A percentile compares a stretch with the other conserved stretches of the same genome.
Evolutionary conservation across 1,140 invertebrate species (phyloP).

Genomic region (Pachypeltis micranthus): DNA sequence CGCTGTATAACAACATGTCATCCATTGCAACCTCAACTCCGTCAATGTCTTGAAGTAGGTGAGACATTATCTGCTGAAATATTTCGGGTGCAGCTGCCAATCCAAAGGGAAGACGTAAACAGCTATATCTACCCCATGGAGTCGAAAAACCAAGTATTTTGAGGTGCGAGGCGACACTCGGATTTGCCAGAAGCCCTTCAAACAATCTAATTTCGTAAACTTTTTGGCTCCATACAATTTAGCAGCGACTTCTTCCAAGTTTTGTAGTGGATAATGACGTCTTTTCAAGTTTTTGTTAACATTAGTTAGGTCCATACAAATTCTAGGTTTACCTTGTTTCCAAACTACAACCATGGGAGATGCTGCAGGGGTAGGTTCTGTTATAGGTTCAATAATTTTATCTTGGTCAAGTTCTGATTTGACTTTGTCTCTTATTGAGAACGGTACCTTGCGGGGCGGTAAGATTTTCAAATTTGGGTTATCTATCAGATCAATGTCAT

Average conservation of each 20-base stretch:
- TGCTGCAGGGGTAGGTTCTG: conserved; percentile 16
- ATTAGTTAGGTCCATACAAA: conserved; percentile 13
- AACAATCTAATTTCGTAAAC: conserved; percentile 15
- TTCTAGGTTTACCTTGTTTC: conserved; percentile 10
- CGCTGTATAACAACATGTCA: conserved; percentile 17
- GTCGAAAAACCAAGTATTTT: conserved; percentile 11
- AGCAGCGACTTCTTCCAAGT: conserved; percentile 15
- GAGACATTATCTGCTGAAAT: conserved; percentile 19
- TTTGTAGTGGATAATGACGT: conserved; percentile 14
- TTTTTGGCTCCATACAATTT: conserved; percentile 8
- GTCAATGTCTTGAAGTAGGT: conserved; percentile 14
- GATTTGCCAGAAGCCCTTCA: conserved; percentile 18
- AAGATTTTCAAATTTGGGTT: conserved; percentile 12
- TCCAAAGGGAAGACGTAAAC: conserved; percentile 28
- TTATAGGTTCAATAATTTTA: conserved; percentile 13
- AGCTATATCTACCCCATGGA: conserved; percentile 19
- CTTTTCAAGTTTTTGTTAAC: conserved; percentile 14
- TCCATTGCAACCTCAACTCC: conserved; percentile 20
- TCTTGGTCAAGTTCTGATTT: conserved; percentile 15
- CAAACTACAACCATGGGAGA: conserved; percentile 15
- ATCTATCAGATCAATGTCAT: conserved; percentile 16
- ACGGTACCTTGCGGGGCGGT: conserved; percentile 12
- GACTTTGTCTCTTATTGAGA: conserved; percentile 12
- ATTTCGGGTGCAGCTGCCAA: conserved; percentile 26
- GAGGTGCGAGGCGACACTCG: conserved; percentile 5